These are phyloP conservation scores for Hippoglossus stenolepis DNA, from an alignment of 2,113 vertebrate genomes.

Conservation along the genomic window DNA sequence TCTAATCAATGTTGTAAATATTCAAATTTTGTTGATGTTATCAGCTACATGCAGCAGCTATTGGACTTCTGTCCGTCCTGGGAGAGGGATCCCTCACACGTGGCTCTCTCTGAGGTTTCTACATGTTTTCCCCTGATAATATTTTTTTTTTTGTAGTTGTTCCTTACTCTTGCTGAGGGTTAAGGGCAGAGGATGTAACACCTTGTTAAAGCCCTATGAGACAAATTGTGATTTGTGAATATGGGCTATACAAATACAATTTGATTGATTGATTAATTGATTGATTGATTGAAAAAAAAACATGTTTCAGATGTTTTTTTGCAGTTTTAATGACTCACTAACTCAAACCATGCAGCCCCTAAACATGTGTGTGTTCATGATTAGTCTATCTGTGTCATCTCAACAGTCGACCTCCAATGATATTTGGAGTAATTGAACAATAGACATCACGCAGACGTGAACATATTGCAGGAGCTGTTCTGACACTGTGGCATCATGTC, in stretches of 20 bases:
- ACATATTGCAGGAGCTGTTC: conserved; percentile 22
- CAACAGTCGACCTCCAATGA: not conserved
- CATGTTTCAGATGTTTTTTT: not conserved
- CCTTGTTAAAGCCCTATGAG: no score
- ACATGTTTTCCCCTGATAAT: no score
- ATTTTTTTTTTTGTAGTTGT: no score
- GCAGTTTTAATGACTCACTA: not conserved
- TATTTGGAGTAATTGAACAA: conserved; percentile 26
- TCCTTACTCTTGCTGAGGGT: no score
- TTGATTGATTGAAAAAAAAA: not conserved
- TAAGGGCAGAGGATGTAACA: no score
- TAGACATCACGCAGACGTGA: not conserved
- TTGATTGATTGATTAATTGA: not conserved
- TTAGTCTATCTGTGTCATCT: not conserved
- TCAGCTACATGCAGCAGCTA: no score
- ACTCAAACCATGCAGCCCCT: not conserved
- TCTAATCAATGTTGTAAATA: no score
- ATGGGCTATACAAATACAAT: not conserved
- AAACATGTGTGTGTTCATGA: not conserved
- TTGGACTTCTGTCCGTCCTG: no score
- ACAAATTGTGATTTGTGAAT: no score
- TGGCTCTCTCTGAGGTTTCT: no score
- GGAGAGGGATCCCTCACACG: no score
- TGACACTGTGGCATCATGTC: not conserved
- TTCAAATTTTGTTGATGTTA: no score